Percentiles rank a stretch among this genome's conserved stretches.
phyloP scores from a whole-genome alignment of 2,888 invertebrate species.

The Lasius platythorax region DNA sequence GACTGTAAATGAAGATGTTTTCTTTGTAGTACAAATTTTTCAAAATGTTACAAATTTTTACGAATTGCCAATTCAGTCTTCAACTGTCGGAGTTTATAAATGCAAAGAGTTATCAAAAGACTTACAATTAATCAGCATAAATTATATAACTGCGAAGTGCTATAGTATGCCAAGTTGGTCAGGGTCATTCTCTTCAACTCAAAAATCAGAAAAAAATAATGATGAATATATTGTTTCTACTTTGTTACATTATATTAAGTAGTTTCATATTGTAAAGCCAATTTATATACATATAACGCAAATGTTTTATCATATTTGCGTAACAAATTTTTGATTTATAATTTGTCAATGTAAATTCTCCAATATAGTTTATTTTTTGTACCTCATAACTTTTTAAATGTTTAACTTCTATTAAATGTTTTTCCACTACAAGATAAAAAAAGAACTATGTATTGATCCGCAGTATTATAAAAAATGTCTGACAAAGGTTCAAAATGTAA shows the following conservation, averaged over 20 bases:
- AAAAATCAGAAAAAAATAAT: background rate
- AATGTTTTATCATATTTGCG: background rate
- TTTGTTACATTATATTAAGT: constrained; percentile 2
- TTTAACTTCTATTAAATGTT: background rate
- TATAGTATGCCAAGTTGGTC: constrained; percentile 1
- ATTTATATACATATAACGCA: background rate
- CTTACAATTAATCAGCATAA: background rate
- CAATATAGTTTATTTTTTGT: background rate
- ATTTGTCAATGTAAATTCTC: background rate
- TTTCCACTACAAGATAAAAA: background rate
- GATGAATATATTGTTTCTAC: constrained; percentile 9
- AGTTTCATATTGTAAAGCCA: background rate
- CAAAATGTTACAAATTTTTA: constrained; percentile 4
- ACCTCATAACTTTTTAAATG: background rate
- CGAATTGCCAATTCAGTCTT: constrained; percentile 6
- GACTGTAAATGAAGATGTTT: background rate
- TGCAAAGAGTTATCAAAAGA: constrained; percentile 3
- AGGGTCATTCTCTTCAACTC: background rate
- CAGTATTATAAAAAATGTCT: background rate
- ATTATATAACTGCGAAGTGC: constrained; percentile 6
- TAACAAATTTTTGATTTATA: background rate
- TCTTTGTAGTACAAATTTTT: constrained; percentile 3
- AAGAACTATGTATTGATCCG: background rate
- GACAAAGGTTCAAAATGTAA: background rate
- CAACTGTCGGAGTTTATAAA: background rate